Conservation (phyloP, 2,113 vertebrate genomes). For the Oreochromis spilurus region DNA sequence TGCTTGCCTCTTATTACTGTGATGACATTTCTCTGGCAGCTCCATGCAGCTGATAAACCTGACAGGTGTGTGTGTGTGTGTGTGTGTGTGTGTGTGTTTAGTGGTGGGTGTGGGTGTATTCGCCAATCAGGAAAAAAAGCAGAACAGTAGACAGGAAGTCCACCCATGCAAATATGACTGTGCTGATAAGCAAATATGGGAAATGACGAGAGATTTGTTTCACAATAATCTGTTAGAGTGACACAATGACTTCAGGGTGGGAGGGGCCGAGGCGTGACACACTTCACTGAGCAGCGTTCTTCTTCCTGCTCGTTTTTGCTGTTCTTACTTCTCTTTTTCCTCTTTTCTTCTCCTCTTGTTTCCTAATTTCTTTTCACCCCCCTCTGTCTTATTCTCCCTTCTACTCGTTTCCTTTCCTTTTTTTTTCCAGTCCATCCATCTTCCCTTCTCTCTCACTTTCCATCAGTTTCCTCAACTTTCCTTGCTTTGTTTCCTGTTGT, state of each 20-base stretch:
- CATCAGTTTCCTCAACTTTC: neutral
- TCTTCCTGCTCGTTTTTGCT: neutral
- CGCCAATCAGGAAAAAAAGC: neutral
- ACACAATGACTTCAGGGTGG: neutral
- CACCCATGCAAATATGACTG: neutral
- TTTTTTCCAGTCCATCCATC: neutral
- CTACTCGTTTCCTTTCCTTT: neutral
- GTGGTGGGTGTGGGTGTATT: neutral
- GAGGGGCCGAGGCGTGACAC: neutral
- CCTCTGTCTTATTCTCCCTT: neutral
- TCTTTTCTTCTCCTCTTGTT: neutral
- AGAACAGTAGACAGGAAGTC: slow-evolving; percentile 8
- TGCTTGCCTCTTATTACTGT: neutral
- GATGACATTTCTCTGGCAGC: neutral
- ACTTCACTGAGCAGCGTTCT: neutral
- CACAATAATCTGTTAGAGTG: neutral
- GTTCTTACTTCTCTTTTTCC: neutral
- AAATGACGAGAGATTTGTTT: neutral
- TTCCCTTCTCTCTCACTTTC: neutral
- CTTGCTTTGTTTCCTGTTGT: neutral
- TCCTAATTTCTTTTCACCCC: neutral
- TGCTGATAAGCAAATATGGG: slow-evolving; percentile 8
- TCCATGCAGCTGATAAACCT: neutral
- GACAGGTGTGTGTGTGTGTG: neutral
- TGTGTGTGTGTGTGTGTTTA: neutral